Base-by-base conservation (phyloP, 2,888 invertebrate species). In the Prenolepis imparis region DNA sequence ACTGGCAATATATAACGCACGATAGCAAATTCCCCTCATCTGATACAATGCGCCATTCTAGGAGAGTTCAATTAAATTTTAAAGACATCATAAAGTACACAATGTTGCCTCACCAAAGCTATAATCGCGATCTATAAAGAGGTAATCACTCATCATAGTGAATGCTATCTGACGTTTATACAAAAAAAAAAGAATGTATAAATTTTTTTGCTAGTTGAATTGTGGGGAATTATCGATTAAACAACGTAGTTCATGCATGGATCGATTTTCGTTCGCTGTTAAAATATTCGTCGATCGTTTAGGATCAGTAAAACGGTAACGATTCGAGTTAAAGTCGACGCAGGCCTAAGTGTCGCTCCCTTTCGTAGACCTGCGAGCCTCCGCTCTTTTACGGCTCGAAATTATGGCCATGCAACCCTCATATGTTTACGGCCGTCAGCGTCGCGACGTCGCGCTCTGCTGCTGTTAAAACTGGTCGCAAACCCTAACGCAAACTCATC, bases 251-350 rank as follows among this genome's bases (percentile, higher is more conserved):
- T 6, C 61, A 12, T 21, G 21, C 9, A 3, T 3, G 28, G 68
- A 36, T 68, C 73, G 59, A 83, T 82, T 72, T 41, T 41, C 57
- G 8, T 36, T 36, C 28, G 32, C 48, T 36, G 61, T 80, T 86
- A 85, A 89, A 89, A 87, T 88, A 90, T 91, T 90, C 87, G 78
- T 84, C 86, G 87, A 86, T 77, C 91, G 88, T 93, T 93, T 92
- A 59, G 86, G 86, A 91, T 90, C 90, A 92, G 90, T 93, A 93
- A 93, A 93, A 92, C 91, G 91, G 90, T 93, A 93, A 93, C 92
- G 92, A 92, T 91, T 87, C 75, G 83, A 89, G 84, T 72, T 90
- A 89, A 89, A 90, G 89, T 52, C 72, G 63, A 67, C 81, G 70
- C 73, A 68, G 72, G 86, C 85, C 92, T 88, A 89, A 89, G 88